A percentile compares a stretch with the other conserved stretches of the same genome.
phyloP scores from a whole-genome alignment of 2,113 vertebrate genomes.

The Nothocercus nigrocapillus region DNA sequence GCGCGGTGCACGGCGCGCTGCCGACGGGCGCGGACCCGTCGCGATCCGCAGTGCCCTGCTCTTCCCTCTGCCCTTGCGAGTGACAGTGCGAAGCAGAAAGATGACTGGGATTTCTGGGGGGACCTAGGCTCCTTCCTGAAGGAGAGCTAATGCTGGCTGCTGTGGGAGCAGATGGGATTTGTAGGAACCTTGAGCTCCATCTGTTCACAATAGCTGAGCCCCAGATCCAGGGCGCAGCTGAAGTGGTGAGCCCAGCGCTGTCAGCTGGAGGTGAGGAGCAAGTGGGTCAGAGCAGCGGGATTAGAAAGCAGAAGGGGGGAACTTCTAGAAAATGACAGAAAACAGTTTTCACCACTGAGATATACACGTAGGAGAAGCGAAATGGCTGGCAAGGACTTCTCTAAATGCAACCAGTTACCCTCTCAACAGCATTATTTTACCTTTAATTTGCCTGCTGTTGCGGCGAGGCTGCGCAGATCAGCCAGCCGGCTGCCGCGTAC shows the following conservation, averaged over 20 bases:
- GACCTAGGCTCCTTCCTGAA: not conserved
- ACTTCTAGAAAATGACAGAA: not conserved
- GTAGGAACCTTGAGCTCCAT: conserved; percentile 62
- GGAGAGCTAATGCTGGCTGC: not conserved
- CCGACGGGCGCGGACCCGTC: not conserved
- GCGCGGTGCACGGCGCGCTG: not conserved
- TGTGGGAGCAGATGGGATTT: conserved; percentile 62
- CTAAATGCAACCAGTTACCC: not conserved
- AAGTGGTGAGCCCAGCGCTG: not conserved
- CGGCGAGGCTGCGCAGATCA: not conserved
- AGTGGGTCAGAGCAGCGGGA: conserved; percentile 53
- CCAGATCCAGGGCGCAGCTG: conserved; percentile 63
- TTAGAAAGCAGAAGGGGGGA: not conserved
- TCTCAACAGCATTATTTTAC: not conserved
- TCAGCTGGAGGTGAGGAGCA: conserved; percentile 43
- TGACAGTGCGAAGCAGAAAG: not conserved
- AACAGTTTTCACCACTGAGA: not conserved
- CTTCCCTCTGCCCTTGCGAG: not conserved
- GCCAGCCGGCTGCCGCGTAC: not conserved
- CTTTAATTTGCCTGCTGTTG: not conserved
- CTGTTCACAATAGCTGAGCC: conserved; percentile 58
- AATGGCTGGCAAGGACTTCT: not conserved
- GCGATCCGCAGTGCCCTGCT: not conserved
- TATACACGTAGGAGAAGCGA: not conserved
- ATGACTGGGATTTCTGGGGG: not conserved